Evolutionary conservation across 2,113 vertebrate species (phyloP).

Genomic region (Amphiprion percula): DNA sequence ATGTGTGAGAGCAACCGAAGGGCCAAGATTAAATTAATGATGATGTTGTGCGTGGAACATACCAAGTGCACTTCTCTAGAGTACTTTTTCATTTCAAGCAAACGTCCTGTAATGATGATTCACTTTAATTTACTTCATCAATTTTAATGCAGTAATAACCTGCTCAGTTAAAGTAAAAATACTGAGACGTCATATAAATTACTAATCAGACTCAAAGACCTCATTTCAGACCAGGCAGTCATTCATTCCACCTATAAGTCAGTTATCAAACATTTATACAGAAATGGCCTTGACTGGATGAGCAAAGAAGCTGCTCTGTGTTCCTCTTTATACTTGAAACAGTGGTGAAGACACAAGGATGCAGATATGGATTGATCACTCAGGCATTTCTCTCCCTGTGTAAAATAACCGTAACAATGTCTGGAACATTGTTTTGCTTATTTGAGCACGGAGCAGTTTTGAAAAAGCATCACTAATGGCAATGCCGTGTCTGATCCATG

Average conservation of each 20-base stretch:
- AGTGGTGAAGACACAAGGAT: slow-evolving; percentile 20
- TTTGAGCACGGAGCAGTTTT: slow-evolving; percentile 40
- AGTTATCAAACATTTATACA: slow-evolving; percentile 57
- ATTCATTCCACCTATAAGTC: slow-evolving; percentile 45
- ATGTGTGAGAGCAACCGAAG: slow-evolving; percentile 46
- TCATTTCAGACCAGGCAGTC: slow-evolving; percentile 17
- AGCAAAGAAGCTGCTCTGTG: slow-evolving; percentile 10
- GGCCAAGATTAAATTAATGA: slow-evolving; percentile 46
- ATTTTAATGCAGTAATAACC: slow-evolving; percentile 75
- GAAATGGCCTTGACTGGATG: slow-evolving; percentile 40
- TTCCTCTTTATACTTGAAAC: slow-evolving; percentile 25
- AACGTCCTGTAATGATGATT: slow-evolving; percentile 71
- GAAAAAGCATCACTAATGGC: slow-evolving; percentile 46
- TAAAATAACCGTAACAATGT: slow-evolving; percentile 44
- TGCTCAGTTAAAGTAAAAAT: slow-evolving; percentile 68
- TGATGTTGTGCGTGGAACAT: slow-evolving; percentile 57
- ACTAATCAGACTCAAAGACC: slow-evolving; percentile 61
- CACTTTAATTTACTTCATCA: slow-evolving; percentile 74
- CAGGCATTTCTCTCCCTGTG: slow-evolving; percentile 16
- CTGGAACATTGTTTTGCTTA: slow-evolving; percentile 56
- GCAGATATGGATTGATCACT: slow-evolving; percentile 54
- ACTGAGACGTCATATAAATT: slow-evolving; percentile 51
- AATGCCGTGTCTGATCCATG: slow-evolving; percentile 46
- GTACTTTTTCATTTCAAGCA: slow-evolving; percentile 72
- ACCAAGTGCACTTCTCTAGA: slow-evolving; percentile 45